Percentiles rank a stretch among this genome's conserved stretches.
phyloP scores from a whole-genome alignment of 2,113 vertebrate species.

The Himantopus leucocephalus region DNA sequence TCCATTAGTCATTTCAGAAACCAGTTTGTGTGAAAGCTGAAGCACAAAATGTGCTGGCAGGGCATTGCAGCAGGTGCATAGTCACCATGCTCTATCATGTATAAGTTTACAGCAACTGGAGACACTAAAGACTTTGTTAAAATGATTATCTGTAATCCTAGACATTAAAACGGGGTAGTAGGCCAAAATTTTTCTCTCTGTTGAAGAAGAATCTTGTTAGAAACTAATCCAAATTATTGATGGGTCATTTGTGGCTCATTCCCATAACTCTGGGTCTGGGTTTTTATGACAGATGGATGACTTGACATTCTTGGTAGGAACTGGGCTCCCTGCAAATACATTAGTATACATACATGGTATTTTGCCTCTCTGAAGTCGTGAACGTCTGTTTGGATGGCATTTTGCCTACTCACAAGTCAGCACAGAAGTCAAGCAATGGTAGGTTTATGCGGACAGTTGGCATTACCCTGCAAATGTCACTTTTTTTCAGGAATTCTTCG shows the following conservation, averaged over 20 bases:
- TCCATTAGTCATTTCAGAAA: neutral
- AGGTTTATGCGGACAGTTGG: neutral
- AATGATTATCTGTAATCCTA: neutral
- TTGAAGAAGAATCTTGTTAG: conserved; percentile 8
- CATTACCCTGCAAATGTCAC: conserved; percentile 3
- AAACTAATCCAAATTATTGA: conserved; percentile 29
- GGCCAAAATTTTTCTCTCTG: neutral
- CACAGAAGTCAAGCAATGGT: conserved; percentile 17
- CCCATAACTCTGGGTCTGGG: neutral
- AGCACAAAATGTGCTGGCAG: neutral
- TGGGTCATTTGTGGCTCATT: conserved; percentile 35
- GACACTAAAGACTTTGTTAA: neutral
- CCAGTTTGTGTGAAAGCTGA: neutral
- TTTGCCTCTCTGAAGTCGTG: conserved; percentile 21
- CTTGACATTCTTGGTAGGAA: conserved; percentile 20
- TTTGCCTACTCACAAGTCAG: conserved; percentile 27
- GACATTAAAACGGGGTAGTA: neutral
- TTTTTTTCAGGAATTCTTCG: neutral
- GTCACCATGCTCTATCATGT: neutral
- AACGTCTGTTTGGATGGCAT: conserved; percentile 49
- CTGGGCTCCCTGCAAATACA: neutral
- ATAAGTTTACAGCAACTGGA: neutral
- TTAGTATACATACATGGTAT: neutral
- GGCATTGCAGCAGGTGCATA: neutral
- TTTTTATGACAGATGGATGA: conserved; percentile 36